phyloP scores from a whole-genome alignment of 2,113 vertebrate genomes.

The Tyto alba region DNA sequence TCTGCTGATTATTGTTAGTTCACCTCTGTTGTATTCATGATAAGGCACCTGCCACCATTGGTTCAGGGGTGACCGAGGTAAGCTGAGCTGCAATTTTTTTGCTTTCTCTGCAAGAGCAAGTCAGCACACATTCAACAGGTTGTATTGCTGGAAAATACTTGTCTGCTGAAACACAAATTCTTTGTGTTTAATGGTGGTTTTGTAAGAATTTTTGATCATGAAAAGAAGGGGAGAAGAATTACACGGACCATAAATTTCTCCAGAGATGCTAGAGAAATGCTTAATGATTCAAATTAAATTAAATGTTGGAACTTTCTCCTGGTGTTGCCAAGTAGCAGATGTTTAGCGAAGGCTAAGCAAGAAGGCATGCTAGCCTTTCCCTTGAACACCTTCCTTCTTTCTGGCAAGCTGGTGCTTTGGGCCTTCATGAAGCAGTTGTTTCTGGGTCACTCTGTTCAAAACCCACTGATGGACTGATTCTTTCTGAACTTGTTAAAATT shows the following conservation, averaged over 20 bases:
- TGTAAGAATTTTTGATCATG: neutral
- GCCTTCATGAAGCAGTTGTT: neutral
- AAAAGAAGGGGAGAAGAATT: neutral
- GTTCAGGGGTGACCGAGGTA: neutral
- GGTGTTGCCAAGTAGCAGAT: neutral
- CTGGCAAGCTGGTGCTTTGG: neutral
- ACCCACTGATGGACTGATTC: neutral
- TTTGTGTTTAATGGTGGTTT: neutral
- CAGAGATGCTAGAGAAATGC: neutral
- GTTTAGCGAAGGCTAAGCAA: neutral
- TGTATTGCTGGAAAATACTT: neutral
- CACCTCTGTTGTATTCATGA: neutral
- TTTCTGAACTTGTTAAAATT: neutral
- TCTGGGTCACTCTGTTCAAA: neutral
- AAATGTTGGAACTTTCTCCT: neutral
- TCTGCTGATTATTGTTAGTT: neutral
- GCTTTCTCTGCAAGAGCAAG: neutral
- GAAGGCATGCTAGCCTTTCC: neutral
- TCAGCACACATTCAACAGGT: neutral
- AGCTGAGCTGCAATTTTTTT: neutral
- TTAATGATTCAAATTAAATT: neutral
- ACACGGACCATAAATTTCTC: neutral
- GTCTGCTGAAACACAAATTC: neutral
- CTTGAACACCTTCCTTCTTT: neutral
- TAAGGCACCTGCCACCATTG: rapidly evolving